Evolutionary conservation across 1,140 invertebrate genomes (phyloP), one percentile per base, ranked within the genome.

Genomic region (Littorina saxatilis): DNA sequence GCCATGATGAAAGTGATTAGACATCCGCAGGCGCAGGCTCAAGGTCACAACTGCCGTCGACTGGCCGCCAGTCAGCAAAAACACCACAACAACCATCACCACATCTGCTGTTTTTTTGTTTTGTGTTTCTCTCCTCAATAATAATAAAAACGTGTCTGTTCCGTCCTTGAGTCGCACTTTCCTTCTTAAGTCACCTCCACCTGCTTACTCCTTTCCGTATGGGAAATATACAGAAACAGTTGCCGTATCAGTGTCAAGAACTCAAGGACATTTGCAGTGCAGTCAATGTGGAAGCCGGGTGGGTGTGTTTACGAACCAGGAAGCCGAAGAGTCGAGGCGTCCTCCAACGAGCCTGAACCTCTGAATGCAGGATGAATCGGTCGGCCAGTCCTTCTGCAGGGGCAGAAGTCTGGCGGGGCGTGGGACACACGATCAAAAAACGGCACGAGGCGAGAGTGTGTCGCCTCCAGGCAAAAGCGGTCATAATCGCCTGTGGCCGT

Each of bases 301-400:
- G 35, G 66, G 35, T 68, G 66, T 68, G 39, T 68, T 68, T 23
- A 68, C 66, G 66, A 73, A 73, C 70, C 29, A 50, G 70, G 40
- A 73, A 23, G 37, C 39, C n/a, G n/a, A 27, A 9, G 39, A 27
- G 27, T 73, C 40, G 1, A 2, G 40, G 37, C 70, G 32, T 27
- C 37, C 13, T 29, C 39, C 43, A 47, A 50, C 70, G n/a, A 73
- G 70, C 70, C 50, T 73, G 70, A 23, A 29, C 43, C 43, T 47
- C 70, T 73, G 70, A 73, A 73, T 47, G 70, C 39, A 13, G 27
- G 2, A 11, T 13, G 0, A 27, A 27, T 32, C 9, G 66, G 66
- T 37, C 4, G 27, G 27, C 2, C 61, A 1, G 32, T 68, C 43
- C 27, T 13, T 58, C 23, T 11, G 29, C 72, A 20, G 55, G n/a